Conservation (phyloP, 2,888 invertebrate genomes). For the Polydrusus pterygomalis region DNA sequence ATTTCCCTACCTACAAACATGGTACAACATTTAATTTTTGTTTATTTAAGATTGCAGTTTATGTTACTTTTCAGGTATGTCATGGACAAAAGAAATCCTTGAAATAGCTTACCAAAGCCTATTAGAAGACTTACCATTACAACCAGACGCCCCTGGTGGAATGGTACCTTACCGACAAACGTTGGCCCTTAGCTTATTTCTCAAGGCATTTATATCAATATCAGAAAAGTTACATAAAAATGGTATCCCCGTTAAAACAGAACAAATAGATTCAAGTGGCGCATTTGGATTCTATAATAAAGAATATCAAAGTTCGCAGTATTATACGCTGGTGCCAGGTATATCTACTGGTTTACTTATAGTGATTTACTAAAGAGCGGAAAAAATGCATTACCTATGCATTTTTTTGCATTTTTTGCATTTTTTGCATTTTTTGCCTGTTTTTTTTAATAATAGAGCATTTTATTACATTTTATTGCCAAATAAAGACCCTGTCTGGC, state of each 20-base stretch:
- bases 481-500: no score
- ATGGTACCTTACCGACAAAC: conserved; percentile 79
- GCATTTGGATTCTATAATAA: conserved; percentile 69
- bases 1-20: no score
- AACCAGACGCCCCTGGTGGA: conserved; percentile 81
- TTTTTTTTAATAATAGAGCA: no score
- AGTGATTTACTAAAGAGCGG: no score
- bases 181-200: conserved; percentile 82
- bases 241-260: conserved; percentile 67
- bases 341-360: background rate
- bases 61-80: conserved; percentile 49
- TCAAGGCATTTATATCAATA: conserved; percentile 79
- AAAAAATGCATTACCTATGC: no score
- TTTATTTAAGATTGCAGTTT: no score
- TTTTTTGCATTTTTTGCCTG: no score
- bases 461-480: no score
- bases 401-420: no score
- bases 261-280: conserved; percentile 74
- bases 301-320: conserved; percentile 81
- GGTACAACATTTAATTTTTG: no score
- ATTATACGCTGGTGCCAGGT: conserved; percentile 75
- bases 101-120: conserved; percentile 78
- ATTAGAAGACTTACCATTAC: conserved; percentile 83
- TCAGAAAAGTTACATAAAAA: conserved; percentile 69
- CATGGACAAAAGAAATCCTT: conserved; percentile 64